Percentiles rank a stretch among this genome's conserved stretches.
phyloP scores from a whole-genome alignment of 2,888 invertebrate species.

The Abscondita cerata region DNA sequence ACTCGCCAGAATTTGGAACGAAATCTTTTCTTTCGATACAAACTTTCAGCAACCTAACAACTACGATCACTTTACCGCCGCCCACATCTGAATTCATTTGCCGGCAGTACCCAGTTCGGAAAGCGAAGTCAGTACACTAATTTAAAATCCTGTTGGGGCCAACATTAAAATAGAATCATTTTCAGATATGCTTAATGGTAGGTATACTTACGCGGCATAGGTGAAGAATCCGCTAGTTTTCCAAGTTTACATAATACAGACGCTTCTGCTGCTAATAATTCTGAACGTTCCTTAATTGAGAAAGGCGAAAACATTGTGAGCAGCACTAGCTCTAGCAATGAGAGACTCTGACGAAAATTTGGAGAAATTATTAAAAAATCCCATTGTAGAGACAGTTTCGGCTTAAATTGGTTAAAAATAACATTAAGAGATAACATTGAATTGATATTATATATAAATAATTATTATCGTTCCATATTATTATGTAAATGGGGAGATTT shows the following conservation, averaged over 20 bases:
- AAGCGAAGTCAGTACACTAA: constrained; percentile 71
- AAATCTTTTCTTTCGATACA: constrained; percentile 63
- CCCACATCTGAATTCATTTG: constrained; percentile 57
- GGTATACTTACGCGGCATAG: constrained; percentile 63
- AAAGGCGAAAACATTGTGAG: constrained; percentile 47
- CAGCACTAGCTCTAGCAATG: constrained; percentile 46
- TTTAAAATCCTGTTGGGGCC: constrained; percentile 70
- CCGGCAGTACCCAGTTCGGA: constrained; percentile 55
- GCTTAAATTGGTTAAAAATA: constrained; percentile 64
- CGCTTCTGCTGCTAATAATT: constrained; percentile 35
- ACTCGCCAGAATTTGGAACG: constrained; percentile 49
- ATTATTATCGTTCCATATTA: constrained; percentile 56
- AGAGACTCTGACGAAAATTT: constrained; percentile 74
- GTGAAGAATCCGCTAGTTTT: constrained; percentile 57
- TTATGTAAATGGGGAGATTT: constrained; percentile 58
- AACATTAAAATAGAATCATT: constrained; percentile 74
- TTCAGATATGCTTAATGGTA: constrained; percentile 67
- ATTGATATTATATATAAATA: constrained; percentile 39
- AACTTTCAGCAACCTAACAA: constrained; percentile 58
- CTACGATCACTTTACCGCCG: constrained; percentile 64
- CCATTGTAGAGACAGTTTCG: constrained; percentile 88
- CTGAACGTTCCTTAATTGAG: constrained; percentile 36
- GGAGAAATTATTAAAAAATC: constrained; percentile 93
- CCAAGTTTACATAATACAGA: constrained; percentile 41
- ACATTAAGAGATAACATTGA: constrained; percentile 20